phyloP scores from a whole-genome alignment of 2,888 invertebrate genomes.

The Azorinus chamasolen region DNA sequence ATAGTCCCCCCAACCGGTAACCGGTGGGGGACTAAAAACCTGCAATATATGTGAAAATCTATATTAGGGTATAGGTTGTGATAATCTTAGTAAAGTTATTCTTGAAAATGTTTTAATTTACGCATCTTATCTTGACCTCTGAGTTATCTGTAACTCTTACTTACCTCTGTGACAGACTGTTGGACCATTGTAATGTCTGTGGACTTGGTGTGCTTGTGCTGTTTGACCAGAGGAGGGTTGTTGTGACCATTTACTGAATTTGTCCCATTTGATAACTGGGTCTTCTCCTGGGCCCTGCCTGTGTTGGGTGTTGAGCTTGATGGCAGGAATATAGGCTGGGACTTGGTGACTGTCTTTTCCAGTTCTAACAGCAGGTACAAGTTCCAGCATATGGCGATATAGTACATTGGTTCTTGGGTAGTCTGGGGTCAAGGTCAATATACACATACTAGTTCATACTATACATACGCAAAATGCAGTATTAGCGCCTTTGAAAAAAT shows the following conservation, averaged over 20 bases:
- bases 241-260: conserved; percentile 19
- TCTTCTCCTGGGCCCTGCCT: conserved; percentile 4
- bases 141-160: too few species aligned
- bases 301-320: conserved; percentile 5
- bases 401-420: conserved; percentile 50
- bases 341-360: conserved; percentile 36
- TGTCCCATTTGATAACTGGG: conserved; percentile 11
- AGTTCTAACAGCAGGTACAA: conserved; percentile 53
- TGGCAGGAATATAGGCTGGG: conserved; percentile 43
- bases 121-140: too few species aligned
- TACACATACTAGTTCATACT: too few species aligned
- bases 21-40: too few species aligned
- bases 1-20: too few species aligned
- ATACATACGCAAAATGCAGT: too few species aligned
- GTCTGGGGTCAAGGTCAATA: conserved; percentile 28
- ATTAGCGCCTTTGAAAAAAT: too few species aligned
- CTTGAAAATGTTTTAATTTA: too few species aligned
- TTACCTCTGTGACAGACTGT: conserved; percentile 41
- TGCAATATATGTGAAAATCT: too few species aligned
- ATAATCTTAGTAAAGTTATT: too few species aligned
- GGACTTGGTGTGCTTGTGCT: conserved; percentile 49
- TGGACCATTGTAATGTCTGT: conserved; percentile 40
- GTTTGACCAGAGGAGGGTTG: conserved; percentile 16
- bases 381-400: conserved; percentile 52
- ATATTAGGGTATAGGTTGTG: too few species aligned